Evolutionary conservation across 2,888 invertebrate genomes (phyloP).

Genomic region (Nineta flava): DNA sequence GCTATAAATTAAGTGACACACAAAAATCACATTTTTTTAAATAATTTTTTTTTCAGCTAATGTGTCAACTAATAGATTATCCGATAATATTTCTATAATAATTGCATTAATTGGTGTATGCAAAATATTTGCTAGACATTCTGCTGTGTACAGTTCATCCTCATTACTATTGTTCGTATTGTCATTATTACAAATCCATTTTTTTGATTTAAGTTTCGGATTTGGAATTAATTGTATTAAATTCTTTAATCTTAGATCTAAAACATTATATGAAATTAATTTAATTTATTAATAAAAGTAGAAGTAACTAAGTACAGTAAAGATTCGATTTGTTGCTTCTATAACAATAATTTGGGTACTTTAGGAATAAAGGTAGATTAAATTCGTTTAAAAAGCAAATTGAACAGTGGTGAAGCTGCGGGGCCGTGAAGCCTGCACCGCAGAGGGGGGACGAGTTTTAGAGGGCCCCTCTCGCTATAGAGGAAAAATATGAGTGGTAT

Average conservation of each 20-base stretch:
- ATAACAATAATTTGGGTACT: neutral
- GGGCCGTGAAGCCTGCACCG: too few relatives aligned
- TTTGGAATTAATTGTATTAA: constrained; percentile 44
- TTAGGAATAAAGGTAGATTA: constrained; percentile 19
- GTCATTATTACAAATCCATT: constrained; percentile 72
- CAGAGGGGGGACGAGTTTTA: too few relatives aligned
- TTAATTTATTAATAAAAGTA: too few relatives aligned
- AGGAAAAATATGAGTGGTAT: too few relatives aligned
- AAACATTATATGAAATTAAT: too few relatives aligned
- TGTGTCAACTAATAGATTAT: constrained; percentile 76
- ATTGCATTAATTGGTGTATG: constrained; percentile 53
- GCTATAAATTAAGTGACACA: too few relatives aligned
- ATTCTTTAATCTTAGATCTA: constrained; percentile 43
- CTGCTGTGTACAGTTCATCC: constrained; percentile 56
- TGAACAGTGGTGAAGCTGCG: too few relatives aligned
- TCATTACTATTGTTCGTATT: constrained; percentile 50
- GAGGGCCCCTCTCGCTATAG: too few relatives aligned
- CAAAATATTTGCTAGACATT: constrained; percentile 78
- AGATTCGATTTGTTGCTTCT: neutral
- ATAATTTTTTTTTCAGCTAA: too few relatives aligned
- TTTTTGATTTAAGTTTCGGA: constrained; percentile 48
- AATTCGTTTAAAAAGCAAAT: too few relatives aligned
- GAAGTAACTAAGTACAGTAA: neutral
- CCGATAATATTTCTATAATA: constrained; percentile 79
- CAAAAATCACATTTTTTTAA: too few relatives aligned